Conservation (phyloP, 2,797 vertebrate genomes). For the Enteromius afrohamiltoni region DNA sequence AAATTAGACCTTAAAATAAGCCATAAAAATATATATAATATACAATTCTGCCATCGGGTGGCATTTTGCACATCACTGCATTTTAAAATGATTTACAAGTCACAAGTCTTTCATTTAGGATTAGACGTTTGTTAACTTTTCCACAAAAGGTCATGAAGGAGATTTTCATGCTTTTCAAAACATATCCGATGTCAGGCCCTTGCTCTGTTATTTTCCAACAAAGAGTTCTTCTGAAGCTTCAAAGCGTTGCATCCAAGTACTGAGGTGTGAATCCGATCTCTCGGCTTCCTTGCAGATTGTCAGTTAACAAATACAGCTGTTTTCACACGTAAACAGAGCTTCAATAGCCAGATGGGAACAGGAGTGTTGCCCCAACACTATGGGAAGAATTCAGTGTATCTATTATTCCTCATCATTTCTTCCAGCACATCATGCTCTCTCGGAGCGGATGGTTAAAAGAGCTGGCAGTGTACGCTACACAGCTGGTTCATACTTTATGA, state of each 20-base stretch:
- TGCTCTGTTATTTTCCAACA: conserved; percentile 51
- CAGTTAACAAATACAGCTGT: conserved; percentile 63
- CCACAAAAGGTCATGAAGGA: background rate
- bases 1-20: background rate
- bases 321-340: conserved; percentile 56
- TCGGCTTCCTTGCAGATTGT: conserved; percentile 10
- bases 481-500: conserved; percentile 42
- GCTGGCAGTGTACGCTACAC: background rate
- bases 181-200: conserved; percentile 24
- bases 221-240: conserved; percentile 61
- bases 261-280: conserved; percentile 54
- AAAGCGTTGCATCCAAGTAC: conserved; percentile 59
- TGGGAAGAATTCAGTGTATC: background rate
- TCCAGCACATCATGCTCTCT: background rate
- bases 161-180: conserved; percentile 14
- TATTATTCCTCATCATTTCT: conserved; percentile 3
- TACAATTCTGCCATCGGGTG: background rate
- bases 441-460: background rate
- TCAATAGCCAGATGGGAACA: conserved; percentile 38
- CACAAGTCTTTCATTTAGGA: background rate
- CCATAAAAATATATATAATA: background rate
- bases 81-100: background rate
- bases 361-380: conserved; percentile 42
- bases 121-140: background rate
- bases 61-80: background rate